Conservation (phyloP, 2,113 vertebrate genomes). For the Chunga burmeisteri region DNA sequence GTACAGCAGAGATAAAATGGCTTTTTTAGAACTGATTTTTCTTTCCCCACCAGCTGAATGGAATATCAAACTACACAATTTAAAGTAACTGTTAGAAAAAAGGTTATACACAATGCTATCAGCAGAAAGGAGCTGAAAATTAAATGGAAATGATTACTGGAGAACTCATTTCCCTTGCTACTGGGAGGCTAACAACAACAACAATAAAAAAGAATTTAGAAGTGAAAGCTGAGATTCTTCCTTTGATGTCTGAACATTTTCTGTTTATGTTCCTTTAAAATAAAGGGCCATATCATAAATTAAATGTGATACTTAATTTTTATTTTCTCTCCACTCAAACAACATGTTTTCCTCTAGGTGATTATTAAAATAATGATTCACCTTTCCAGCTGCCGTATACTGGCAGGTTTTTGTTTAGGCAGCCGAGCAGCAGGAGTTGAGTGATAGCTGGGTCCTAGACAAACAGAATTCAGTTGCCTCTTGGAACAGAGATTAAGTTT, state of each 20-base stretch:
- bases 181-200: conserved; percentile 38
- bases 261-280: conserved; percentile 2
- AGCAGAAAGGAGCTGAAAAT: conserved; percentile 55
- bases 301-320: conserved; percentile 45
- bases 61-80: conserved; percentile 47
- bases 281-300: conserved; percentile 16
- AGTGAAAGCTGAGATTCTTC: conserved; percentile 8
- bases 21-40: conserved; percentile 35
- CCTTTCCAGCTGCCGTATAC: background rate
- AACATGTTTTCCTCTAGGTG: background rate
- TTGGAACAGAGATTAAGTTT: background rate
- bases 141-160: conserved; percentile 44
- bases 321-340: conserved; percentile 10
- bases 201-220: conserved; percentile 24
- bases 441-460: background rate
- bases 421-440: background rate
- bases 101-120: conserved; percentile 39
- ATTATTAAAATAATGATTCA: conserved; percentile 4
- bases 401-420: background rate
- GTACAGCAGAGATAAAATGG: conserved; percentile 39
- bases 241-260: conserved; percentile 32
- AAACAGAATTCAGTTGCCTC: background rate
- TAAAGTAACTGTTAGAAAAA: conserved; percentile 42
- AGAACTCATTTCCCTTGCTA: conserved; percentile 56
- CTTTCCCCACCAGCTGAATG: conserved; percentile 7